A percentile compares a stretch with the other conserved stretches of the same genome.
Conservation (phyloP, 2,797 vertebrate genomes). For the Enteromius radiatus region DNA sequence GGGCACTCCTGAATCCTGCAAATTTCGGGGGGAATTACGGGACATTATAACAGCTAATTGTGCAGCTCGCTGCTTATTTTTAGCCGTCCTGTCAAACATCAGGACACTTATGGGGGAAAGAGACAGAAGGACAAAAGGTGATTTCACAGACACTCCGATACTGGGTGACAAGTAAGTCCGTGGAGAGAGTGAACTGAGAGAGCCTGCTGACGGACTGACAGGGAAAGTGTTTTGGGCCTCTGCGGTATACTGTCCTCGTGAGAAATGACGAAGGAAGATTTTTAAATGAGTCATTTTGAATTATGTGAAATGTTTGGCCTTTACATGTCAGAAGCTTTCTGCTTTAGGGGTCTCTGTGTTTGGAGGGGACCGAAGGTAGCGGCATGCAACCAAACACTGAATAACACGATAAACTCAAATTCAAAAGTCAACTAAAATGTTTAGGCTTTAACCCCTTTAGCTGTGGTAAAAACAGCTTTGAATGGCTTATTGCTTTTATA, state of each 20-base stretch:
- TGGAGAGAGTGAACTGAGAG: constrained; percentile 27
- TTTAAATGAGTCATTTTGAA: constrained; percentile 47
- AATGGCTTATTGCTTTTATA: background rate
- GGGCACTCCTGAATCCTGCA: constrained; percentile 2
- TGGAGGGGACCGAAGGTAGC: constrained; percentile 13
- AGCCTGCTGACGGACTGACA: background rate
- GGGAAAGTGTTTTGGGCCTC: constrained; percentile 24
- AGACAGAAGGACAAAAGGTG: constrained; percentile 48
- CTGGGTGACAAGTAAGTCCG: constrained; percentile 41
- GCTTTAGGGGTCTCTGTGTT: constrained; percentile 35
- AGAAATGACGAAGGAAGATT: constrained; percentile 24
- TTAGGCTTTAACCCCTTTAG: constrained; percentile 3
- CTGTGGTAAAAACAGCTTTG: background rate
- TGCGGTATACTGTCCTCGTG: background rate
- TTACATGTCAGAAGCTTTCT: constrained; percentile 37
- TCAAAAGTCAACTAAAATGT: background rate
- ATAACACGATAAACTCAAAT: background rate
- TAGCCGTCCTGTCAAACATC: constrained; percentile 25
- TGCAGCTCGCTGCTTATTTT: constrained; percentile 14
- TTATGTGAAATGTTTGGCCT: constrained; percentile 39
- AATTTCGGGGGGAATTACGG: constrained; percentile 34
- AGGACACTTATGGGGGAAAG: background rate
- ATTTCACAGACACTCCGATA: constrained; percentile 43
- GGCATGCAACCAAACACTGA: constrained; percentile 22
- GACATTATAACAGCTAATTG: constrained; percentile 13